Evolutionary conservation across 2,888 invertebrate species (phyloP).

Genomic region (Sphinx pinastri): DNA sequence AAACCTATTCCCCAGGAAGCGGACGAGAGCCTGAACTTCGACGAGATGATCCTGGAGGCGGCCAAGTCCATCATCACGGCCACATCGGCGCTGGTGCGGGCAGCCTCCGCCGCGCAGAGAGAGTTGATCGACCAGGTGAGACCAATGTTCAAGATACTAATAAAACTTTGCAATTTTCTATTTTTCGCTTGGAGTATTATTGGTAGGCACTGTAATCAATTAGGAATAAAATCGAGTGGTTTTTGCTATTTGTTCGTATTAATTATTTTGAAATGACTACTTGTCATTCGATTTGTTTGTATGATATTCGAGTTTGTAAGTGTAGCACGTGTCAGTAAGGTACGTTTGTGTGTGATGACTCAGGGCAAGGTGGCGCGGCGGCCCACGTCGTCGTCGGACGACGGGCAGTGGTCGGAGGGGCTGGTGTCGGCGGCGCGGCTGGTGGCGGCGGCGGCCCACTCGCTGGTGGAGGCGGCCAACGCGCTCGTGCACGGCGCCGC

Average conservation of each 20-base stretch:
- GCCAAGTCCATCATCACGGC: conserved; percentile 99
- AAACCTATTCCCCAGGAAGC: conserved; percentile 86
- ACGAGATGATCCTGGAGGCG: conserved; percentile 99
- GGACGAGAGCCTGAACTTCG: conserved; percentile 97
- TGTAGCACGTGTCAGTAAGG: too few species aligned
- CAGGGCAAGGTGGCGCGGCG: conserved; percentile 93
- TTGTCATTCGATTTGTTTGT: too few species aligned
- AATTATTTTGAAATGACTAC: too few species aligned
- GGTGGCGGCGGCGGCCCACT: conserved; percentile 99
- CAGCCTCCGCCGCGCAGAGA: conserved; percentile 98
- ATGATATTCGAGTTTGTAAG: too few species aligned
- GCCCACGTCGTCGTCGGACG: conserved; percentile 94
- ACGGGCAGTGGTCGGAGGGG: conserved; percentile 99
- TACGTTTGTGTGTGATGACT: neutral
- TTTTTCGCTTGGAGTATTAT: too few species aligned
- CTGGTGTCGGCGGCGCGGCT: conserved; percentile 97
- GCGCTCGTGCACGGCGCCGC: conserved; percentile 95
- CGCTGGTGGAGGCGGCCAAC: conserved; percentile 98
- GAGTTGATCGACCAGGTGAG: conserved; percentile 92
- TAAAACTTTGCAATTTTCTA: too few species aligned
- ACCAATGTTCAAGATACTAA: neutral
- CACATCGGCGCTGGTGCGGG: conserved; percentile 97
- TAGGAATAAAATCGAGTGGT: too few species aligned
- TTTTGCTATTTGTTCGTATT: too few species aligned
- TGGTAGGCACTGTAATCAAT: too few species aligned